A percentile compares a stretch with the other conserved stretches of the same genome.
Conservation (phyloP, 2,113 vertebrate genomes). For the Melierax canorus region DNA sequence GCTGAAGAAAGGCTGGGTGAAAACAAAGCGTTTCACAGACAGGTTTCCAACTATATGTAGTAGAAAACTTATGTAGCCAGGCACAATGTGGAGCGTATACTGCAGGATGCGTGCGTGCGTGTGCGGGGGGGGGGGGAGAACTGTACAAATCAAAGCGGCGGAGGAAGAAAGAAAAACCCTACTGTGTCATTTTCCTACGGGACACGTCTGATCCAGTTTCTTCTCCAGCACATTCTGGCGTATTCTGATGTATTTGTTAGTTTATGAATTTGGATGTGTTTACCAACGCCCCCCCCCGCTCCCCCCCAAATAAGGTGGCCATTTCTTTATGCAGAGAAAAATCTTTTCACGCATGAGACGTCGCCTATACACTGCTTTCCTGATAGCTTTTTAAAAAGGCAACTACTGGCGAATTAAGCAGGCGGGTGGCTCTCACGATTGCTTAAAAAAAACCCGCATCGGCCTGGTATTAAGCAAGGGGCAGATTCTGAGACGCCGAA, state of each 20-base stretch:
- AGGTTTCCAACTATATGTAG: background rate
- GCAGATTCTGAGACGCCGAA: background rate
- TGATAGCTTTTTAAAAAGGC: background rate
- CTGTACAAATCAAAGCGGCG: background rate
- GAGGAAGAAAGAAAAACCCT: background rate
- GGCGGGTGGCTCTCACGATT: fast-evolving
- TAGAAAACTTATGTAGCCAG: background rate
- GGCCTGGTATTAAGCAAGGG: background rate
- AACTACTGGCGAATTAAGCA: background rate
- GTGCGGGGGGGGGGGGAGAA: background rate
- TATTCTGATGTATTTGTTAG: background rate
- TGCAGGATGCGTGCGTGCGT: background rate
- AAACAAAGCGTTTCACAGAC: background rate
- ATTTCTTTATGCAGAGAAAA: background rate
- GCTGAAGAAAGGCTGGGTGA: background rate
- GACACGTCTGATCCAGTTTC: background rate
- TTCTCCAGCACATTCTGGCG: background rate
- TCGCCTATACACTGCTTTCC: background rate
- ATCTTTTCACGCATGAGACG: background rate
- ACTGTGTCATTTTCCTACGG: background rate
- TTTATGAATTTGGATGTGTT: background rate
- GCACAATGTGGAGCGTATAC: background rate
- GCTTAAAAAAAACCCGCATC: background rate
- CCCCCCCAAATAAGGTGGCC: background rate
- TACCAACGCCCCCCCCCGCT: fast-evolving